A percentile compares a stretch with the other conserved stretches of the same genome.
phyloP scores from a whole-genome alignment of 2,797 vertebrate species.

The Coregonus suidteri region DNA sequence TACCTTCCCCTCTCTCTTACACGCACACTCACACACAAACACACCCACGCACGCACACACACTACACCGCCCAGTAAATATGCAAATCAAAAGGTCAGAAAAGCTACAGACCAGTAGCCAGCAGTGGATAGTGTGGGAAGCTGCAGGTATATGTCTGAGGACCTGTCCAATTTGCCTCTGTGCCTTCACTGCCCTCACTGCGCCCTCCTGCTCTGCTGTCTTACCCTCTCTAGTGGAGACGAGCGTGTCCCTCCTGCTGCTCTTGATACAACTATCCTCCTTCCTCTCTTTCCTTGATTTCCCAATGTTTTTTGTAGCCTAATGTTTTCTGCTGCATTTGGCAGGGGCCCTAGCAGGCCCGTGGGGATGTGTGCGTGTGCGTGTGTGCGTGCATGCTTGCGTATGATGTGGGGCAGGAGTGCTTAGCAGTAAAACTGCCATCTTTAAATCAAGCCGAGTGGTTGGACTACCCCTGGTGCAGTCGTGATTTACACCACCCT shows the following conservation, averaged over 20 bases:
- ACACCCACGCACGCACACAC: background rate
- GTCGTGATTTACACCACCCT: slow-evolving; percentile 47
- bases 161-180: background rate
- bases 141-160: background rate
- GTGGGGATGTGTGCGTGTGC: slow-evolving; percentile 9
- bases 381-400: background rate
- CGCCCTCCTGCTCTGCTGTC: background rate
- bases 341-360: slow-evolving; percentile 11
- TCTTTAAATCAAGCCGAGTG: slow-evolving; percentile 54
- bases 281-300: slow-evolving; percentile 30
- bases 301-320: slow-evolving; percentile 6
- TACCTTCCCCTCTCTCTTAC: background rate
- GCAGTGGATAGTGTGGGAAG: background rate
- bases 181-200: background rate
- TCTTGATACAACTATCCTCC: too few relatives aligned
- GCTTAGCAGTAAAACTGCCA: slow-evolving; percentile 48
- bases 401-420: slow-evolving; percentile 34
- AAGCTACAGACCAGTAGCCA: too few relatives aligned
- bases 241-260: background rate
- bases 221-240: background rate
- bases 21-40: background rate
- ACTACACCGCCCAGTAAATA: too few relatives aligned
- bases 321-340: slow-evolving; percentile 38
- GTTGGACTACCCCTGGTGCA: slow-evolving; percentile 45
- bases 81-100: too few relatives aligned